These are phyloP conservation scores for Crotalus tigris DNA, from an alignment of 2,113 vertebrate species.

Conservation along the genomic window DNA sequence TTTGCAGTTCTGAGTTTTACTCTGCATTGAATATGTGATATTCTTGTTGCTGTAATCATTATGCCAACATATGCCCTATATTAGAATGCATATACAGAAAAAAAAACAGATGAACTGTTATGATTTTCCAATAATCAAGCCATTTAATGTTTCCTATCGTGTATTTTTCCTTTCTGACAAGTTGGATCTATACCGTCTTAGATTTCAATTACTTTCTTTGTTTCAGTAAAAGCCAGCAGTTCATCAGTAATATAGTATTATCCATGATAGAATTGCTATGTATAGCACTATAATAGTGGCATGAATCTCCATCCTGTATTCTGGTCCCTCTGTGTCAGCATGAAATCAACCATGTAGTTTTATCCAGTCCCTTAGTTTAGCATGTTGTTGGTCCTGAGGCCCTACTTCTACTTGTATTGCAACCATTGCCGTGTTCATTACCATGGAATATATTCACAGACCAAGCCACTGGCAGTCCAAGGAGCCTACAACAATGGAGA, in stretches of 20 bases:
- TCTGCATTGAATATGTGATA: not conserved
- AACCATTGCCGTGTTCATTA: not conserved
- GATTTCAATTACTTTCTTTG: not conserved
- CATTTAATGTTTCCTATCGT: not conserved
- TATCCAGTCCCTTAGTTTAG: not conserved
- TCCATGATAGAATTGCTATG: not conserved
- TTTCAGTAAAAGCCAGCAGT: not conserved
- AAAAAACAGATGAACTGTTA: not conserved
- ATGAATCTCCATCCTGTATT: not conserved
- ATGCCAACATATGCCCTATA: not conserved
- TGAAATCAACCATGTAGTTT: not conserved
- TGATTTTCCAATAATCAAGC: not conserved
- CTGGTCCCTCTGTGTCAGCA: not conserved
- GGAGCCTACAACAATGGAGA: not conserved
- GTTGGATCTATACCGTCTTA: not conserved
- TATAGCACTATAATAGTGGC: not conserved
- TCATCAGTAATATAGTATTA: not conserved
- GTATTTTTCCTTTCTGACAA: not conserved
- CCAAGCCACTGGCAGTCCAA: not conserved
- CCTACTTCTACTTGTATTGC: not conserved
- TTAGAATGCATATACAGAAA: too few species aligned
- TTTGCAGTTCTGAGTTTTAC: not conserved
- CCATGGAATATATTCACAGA: conserved; percentile 15
- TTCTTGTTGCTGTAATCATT: not conserved
- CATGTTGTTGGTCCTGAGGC: conserved; percentile 21